Conservation (phyloP, 2,888 invertebrate genomes). For the Galeruca laticollis region DNA sequence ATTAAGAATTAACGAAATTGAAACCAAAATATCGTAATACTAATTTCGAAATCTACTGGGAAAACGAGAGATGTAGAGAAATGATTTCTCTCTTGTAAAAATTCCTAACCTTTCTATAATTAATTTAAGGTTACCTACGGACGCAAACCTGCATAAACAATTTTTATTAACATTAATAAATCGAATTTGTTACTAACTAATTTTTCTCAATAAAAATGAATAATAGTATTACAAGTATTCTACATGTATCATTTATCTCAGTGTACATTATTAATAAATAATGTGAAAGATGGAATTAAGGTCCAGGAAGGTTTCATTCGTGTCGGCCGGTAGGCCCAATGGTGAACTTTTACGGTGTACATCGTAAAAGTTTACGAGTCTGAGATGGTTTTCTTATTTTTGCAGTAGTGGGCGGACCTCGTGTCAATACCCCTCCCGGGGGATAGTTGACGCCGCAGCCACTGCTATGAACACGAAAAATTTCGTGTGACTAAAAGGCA, state of each 20-base stretch:
- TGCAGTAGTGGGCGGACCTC: conserved; percentile 30
- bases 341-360: conserved; percentile 40
- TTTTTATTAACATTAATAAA: too few relatives aligned
- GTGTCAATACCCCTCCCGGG: conserved; percentile 29
- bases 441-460: conserved; percentile 27
- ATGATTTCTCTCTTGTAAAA: too few relatives aligned
- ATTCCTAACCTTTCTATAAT: too few relatives aligned
- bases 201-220: not conserved
- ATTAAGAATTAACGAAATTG: too few relatives aligned
- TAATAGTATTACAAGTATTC: not conserved
- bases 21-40: too few relatives aligned
- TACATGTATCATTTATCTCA: conserved; percentile 13
- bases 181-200: too few relatives aligned
- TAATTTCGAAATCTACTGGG: too few relatives aligned
- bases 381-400: conserved; percentile 32
- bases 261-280: conserved; percentile 33
- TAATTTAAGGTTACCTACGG: too few relatives aligned
- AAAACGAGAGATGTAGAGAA: too few relatives aligned
- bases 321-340: conserved; percentile 18
- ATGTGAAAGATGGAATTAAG: conserved; percentile 27
- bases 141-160: too few relatives aligned
- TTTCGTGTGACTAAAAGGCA: conserved; percentile 27
- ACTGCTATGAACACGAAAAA: conserved; percentile 20
- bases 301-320: conserved; percentile 21
- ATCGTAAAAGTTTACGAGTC: conserved; percentile 39